Evolutionary conservation across 2,113 vertebrate species (phyloP), one percentile per base, ranked within the genome.

Genomic region (Colaptes auratus): DNA sequence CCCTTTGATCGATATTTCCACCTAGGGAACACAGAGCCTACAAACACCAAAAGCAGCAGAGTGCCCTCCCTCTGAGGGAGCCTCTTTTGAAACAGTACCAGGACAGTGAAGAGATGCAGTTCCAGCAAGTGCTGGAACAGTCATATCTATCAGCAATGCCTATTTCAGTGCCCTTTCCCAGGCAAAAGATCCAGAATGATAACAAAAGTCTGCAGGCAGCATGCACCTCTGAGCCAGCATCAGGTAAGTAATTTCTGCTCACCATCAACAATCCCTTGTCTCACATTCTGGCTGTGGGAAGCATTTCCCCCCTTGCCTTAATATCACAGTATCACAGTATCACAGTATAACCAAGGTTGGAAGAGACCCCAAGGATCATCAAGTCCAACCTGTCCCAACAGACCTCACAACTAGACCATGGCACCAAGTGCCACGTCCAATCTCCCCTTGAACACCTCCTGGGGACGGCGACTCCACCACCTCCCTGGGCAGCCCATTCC

Each of bases 91-190:
- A 87, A 79, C 30, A 61, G 39, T 3, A 55, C 11, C n/a, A 82
- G 30, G 25, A 73, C 25, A 20, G 42, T 50, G 65, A 75, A 60
- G 50, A 73, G 21, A 52, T 27, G 52, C 56, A 87, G 65, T 55
- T 79, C 39, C 39, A 92, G 46, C 11, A 83, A 73, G 46, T 36
- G 13, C 24, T 30, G 24, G 27, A 61, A 73, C 1, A 59, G 44
- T 31, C 35, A 46, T 0, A 4, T 7, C 23, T 20, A 70, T 65
- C 12, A 76, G n/a, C 9, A 89, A 87, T 79, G 24, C 8, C 2
- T 46, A 70, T n/a, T 84, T 67, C 61, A 86, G 20, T 0, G 0
- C 12, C 21, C 25, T 60, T 92, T 77, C 27, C 27, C 0, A 1
- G 33, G 33, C 58, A 76, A 39, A 81, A 81, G 44, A 61, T 72